A percentile compares a stretch with the other conserved stretches of the same genome.
Conservation (phyloP, 2,888 invertebrate genomes). For the Drosophila colorata region DNA sequence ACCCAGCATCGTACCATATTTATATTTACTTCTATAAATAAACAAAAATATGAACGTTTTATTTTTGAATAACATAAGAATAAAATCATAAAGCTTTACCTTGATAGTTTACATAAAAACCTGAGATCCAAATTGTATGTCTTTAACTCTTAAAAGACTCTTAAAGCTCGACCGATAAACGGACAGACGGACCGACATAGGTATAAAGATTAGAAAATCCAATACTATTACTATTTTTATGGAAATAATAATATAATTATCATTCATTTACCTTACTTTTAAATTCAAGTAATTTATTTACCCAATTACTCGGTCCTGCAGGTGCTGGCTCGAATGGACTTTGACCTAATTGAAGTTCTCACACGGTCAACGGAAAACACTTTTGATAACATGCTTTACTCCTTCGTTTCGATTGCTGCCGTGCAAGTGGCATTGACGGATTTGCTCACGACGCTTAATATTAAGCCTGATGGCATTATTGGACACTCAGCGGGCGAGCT, state of each 20-base stretch:
- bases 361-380: constrained; percentile 90
- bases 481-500: constrained; percentile 92
- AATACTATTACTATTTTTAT: too few relatives aligned
- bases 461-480: constrained; percentile 96
- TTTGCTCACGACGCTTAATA: constrained; percentile 90
- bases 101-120: too few relatives aligned
- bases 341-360: constrained; percentile 93
- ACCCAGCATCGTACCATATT: too few relatives aligned
- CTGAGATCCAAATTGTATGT: too few relatives aligned
- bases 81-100: too few relatives aligned
- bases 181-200: too few relatives aligned
- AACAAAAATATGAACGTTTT: too few relatives aligned
- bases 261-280: not conserved
- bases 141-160: too few relatives aligned
- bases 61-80: too few relatives aligned
- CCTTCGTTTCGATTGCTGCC: constrained; percentile 97
- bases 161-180: too few relatives aligned
- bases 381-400: constrained; percentile 94
- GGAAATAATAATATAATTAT: not conserved
- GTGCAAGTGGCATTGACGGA: constrained; percentile 98
- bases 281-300: not conserved
- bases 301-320: not conserved
- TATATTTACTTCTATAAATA: too few relatives aligned
- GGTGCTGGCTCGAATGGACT: constrained; percentile 91
- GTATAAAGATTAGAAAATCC: too few relatives aligned